Base-by-base conservation (phyloP, 92 coral and sea anemone species). In the Pocillopora grandis region DNA sequence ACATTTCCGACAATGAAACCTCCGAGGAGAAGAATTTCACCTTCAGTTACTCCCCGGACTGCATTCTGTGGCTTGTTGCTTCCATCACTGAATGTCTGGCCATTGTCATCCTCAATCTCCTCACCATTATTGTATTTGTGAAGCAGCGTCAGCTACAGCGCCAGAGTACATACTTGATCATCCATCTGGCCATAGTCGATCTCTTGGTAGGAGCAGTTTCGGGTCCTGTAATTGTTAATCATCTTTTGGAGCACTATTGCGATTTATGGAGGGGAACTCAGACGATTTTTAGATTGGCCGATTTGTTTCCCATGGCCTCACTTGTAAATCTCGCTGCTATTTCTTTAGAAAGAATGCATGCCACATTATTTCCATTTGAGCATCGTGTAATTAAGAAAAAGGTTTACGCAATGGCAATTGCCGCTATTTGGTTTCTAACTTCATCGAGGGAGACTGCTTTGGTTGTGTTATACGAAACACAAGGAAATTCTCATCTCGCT, bases 281-380 rank as follows among this genome's bases (percentile, higher is more conserved):
- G 6, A 42, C 52, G 52, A 66, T 66, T 2, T 66, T 0, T 33
- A 17, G 5, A 21, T 19, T 66, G 21, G 12, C 12, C 1, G 2
- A 3, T 10, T 16, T 72, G 18, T 72, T 72, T 72, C 58, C 60
- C 15, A 37, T 37, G 14, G 10, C 76, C 18, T 72, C 76, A 2
- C 58, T 72, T 10, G 55, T 21, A 12, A 72, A 72, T 59, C 58
- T 72, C 56, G 76, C 76, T 17, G 76, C 58, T n/a, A 72, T 72
- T 72, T 72, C 76, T 48, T 36, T 72, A 18, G 76, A 72, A 37
- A 16, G 76, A 13, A 15, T 37, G 58, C 59, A 72, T 27, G 58
- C 76, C 9, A 72, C 76, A 21, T 2, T 72, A 9, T 37, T 36
- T 17, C 76, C 76, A 2, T 72, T 72, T 20, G 10, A 37, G 17